Evolutionary conservation across 2,888 invertebrate species (phyloP).

Genomic region (Euproctis similis): DNA sequence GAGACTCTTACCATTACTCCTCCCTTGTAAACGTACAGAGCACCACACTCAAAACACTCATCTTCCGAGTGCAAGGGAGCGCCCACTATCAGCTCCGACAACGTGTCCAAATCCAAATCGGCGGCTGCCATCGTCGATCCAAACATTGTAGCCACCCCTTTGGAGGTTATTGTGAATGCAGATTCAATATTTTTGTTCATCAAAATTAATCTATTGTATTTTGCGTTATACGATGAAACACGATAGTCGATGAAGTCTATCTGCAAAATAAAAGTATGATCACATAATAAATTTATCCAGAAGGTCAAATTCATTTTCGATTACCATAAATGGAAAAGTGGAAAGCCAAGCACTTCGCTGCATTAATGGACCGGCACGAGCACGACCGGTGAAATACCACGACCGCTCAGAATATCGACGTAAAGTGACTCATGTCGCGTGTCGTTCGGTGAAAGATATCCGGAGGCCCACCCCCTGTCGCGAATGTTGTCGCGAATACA

Average conservation of each 20-base stretch:
- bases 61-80: slow-evolving; percentile 14
- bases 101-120: slow-evolving; percentile 13
- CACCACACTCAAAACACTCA: slow-evolving; percentile 17
- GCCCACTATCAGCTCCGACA: slow-evolving; percentile 13
- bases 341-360: too few species aligned
- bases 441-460: too few species aligned
- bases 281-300: too few species aligned
- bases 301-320: too few species aligned
- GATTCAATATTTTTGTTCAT: not conserved
- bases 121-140: slow-evolving; percentile 11
- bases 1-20: slow-evolving; percentile 15
- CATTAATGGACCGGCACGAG: too few species aligned
- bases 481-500: too few species aligned
- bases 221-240: too few species aligned
- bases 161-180: not conserved
- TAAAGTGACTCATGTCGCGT: too few species aligned
- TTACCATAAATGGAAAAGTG: too few species aligned
- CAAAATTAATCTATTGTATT: not conserved
- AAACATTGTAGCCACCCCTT: slow-evolving; percentile 12
- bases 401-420: too few species aligned
- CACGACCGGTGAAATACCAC: too few species aligned
- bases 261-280: slow-evolving; percentile 7
- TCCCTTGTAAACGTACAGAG: slow-evolving; percentile 16
- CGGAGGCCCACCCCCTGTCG: too few species aligned
- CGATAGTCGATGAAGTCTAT: slow-evolving; percentile 12